A percentile compares a stretch with the other conserved stretches of the same genome.
phyloP scores from a whole-genome alignment of 2,113 vertebrate genomes.

The Vidua chalybeata region DNA sequence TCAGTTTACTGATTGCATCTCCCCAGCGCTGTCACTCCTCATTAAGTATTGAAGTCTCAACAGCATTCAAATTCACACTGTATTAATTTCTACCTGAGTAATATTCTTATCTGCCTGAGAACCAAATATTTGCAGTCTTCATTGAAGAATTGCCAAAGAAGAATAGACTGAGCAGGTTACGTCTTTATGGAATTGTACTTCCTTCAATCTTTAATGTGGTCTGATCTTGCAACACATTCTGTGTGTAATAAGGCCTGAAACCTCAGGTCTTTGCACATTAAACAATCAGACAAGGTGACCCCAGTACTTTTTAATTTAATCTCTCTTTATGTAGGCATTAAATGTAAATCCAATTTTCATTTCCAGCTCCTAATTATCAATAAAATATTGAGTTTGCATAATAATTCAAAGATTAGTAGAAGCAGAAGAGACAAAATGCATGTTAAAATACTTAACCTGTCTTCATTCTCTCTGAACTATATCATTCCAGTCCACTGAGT shows the following conservation, averaged over 20 bases:
- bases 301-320: background rate
- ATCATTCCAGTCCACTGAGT: background rate
- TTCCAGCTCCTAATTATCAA: conserved; percentile 6
- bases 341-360: conserved; percentile 24
- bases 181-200: background rate
- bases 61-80: background rate
- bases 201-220: background rate
- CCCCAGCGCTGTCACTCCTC: background rate
- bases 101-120: background rate
- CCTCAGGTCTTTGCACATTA: background rate
- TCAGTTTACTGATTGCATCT: background rate
- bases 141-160: background rate
- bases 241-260: background rate
- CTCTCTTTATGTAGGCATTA: conserved; percentile 1
- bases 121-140: background rate
- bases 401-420: conserved; percentile 23
- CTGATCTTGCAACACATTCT: background rate
- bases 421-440: background rate
- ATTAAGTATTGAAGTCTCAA: background rate
- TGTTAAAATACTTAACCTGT: background rate
- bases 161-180: background rate
- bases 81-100: background rate
- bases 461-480: background rate
- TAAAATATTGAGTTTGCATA: background rate
- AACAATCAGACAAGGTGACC: background rate